phyloP scores from a whole-genome alignment of 2,888 invertebrate species.

The Sialis fuliginosa region DNA sequence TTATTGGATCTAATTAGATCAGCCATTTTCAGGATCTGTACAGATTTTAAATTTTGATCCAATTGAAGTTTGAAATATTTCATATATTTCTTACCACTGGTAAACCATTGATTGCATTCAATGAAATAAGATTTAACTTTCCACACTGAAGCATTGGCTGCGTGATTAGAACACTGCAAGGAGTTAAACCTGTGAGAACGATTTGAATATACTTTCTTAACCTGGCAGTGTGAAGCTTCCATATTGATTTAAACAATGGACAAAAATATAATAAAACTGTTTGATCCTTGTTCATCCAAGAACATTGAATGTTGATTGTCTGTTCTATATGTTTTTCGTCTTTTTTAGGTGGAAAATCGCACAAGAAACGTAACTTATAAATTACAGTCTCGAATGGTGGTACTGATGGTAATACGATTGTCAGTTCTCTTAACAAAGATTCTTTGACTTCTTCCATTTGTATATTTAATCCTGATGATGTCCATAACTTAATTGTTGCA shows the following conservation, averaged over 20 bases:
- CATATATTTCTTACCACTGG: slow-evolving; percentile 2
- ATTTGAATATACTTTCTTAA: slow-evolving; percentile 76
- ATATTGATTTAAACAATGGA: slow-evolving; percentile 63
- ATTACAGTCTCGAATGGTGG: slow-evolving; percentile 46
- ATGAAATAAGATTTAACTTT: neutral
- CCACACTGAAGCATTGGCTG: slow-evolving; percentile 19
- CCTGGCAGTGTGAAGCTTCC: slow-evolving; percentile 69
- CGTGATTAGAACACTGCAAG: slow-evolving; percentile 21
- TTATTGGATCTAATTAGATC: no score
- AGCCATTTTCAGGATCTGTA: no score
- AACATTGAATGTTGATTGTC: slow-evolving; percentile 20
- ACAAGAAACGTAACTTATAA: slow-evolving; percentile 47
- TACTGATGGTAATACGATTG: slow-evolving; percentile 35
- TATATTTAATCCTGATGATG: slow-evolving; percentile 48
- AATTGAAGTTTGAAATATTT: no score
- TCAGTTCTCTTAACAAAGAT: slow-evolving; percentile 31
- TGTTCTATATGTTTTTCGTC: slow-evolving; percentile 54
- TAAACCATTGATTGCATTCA: slow-evolving; percentile 4
- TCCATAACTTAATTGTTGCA: slow-evolving; percentile 39
- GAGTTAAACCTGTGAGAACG: slow-evolving; percentile 39
- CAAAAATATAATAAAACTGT: slow-evolving; percentile 32
- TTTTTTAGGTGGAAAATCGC: slow-evolving; percentile 55
- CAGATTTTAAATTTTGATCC: no score
- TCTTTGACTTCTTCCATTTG: slow-evolving; percentile 22
- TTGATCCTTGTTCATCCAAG: slow-evolving; percentile 1